Evolutionary conservation across 2,113 vertebrate genomes (phyloP), one percentile per base, ranked within the genome.

Genomic region (Myotis lucifugus): DNA sequence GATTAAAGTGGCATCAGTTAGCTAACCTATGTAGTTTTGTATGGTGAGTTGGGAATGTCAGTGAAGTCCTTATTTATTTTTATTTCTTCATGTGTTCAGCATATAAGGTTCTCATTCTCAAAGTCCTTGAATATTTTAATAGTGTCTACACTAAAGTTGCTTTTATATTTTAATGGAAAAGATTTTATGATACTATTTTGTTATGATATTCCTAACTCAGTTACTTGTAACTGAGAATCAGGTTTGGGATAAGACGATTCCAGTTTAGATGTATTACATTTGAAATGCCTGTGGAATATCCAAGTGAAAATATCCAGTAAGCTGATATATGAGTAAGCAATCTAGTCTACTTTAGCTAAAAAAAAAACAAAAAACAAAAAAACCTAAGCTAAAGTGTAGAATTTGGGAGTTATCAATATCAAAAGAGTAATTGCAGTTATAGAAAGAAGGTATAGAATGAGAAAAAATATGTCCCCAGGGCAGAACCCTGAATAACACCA

Each of bases 41-140:
- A 6, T 74, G 76, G 69, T 87, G 79, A 64, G 34, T 92, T n/a
- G 66, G 64, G 73, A 91, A 78, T 78, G 46, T 83, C 76, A 91
- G 0, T 8, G 32, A 69, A 91, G 13, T 66, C 37, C 48, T n/a
- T 56, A 10, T 81, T 86, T 88, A 64, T 88, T 94, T 83, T 83
- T 66, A 48, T 37, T 91, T 88, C 25, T 59, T 18, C 21, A 7
- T 46, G 25, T 66, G 32, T 12, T 88, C 46, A 77, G 32, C 42
- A 46, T 72, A 1, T 59, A 52, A 93, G 70, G 82, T 61, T 74
- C 32, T 59, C n/a, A 32, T 83, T 93, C 9, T 77, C 18, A 54
- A 88, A 88, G 61, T 77, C 61, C 40, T 52, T 69, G 42, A 81
- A 69, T 6, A 91, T 91, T 69, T 83, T 77, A 83, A 54, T 59